phyloP scores from a whole-genome alignment of 2,888 invertebrate species.

The Hermodice carunculata region DNA sequence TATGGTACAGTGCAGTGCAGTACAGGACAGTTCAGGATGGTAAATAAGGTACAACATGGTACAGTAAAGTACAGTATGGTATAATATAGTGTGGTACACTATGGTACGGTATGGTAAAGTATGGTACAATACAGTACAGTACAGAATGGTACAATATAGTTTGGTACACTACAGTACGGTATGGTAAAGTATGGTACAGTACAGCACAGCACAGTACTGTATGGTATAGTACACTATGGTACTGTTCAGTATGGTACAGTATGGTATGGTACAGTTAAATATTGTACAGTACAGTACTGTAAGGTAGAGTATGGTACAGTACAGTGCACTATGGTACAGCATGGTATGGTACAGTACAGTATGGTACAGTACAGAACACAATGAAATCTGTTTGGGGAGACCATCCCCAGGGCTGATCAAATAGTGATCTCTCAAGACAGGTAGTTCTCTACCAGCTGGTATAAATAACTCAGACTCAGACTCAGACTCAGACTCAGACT shows the following conservation, averaged over 20 bases:
- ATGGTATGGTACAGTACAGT: neutral
- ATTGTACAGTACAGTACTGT: neutral
- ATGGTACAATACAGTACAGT: neutral
- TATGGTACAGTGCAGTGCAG: neutral
- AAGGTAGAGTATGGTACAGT: neutral
- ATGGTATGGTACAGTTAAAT: neutral
- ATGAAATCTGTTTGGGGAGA: too few relatives aligned
- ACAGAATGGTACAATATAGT: neutral
- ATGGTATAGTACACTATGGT: neutral
- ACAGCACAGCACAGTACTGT: neutral
- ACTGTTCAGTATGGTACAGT: neutral
- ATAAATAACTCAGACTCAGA: too few relatives aligned
- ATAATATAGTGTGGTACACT: neutral
- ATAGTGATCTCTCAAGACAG: too few relatives aligned
- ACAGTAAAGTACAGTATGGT: neutral
- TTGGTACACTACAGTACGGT: neutral
- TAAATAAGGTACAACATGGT: too few relatives aligned
- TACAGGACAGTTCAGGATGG: slow-evolving; percentile 2
- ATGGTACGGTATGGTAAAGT: neutral
- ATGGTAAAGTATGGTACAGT: neutral
- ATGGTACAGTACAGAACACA: neutral
- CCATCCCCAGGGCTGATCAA: too few relatives aligned
- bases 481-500: too few relatives aligned
- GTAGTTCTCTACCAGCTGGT: too few relatives aligned
- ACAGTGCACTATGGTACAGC: neutral